Conservation (phyloP, 2,888 invertebrate genomes). For the Allygus modestus region DNA sequence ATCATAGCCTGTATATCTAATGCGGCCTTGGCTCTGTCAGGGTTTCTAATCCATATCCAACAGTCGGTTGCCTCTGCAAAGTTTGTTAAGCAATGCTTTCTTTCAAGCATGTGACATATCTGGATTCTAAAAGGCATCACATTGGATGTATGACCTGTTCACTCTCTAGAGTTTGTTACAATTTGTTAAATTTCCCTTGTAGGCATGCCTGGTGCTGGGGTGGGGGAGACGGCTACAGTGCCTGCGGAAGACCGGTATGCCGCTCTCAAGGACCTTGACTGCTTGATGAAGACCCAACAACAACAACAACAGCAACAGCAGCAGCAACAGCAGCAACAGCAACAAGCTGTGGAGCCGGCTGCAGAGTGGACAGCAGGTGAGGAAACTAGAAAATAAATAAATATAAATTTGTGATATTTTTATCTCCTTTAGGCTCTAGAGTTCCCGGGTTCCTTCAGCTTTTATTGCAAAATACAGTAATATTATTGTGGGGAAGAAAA, state of each 20-base stretch:
- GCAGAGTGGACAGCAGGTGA: slow-evolving; percentile 39
- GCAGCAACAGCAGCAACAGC: slow-evolving; percentile 41
- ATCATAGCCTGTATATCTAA: too few relatives aligned
- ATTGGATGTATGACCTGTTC: too few relatives aligned
- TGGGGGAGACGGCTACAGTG: slow-evolving; percentile 65
- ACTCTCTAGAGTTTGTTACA: too few relatives aligned
- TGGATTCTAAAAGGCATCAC: too few relatives aligned
- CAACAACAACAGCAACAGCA: slow-evolving; percentile 61
- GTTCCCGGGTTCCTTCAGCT: too few relatives aligned
- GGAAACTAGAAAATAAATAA: not conserved
- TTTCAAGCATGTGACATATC: too few relatives aligned
- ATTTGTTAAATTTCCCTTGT: not conserved
- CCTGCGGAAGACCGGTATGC: slow-evolving; percentile 91
- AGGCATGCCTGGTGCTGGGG: slow-evolving; percentile 56
- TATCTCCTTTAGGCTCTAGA: slow-evolving; percentile 32
- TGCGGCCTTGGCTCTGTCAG: too few relatives aligned
- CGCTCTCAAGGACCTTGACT: slow-evolving; percentile 95
- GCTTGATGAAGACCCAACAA: slow-evolving; percentile 76
- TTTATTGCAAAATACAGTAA: too few relatives aligned
- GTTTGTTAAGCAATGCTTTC: too few relatives aligned
- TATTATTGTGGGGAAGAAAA: too few relatives aligned
- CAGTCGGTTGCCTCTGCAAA: too few relatives aligned
- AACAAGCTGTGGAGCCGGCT: slow-evolving; percentile 58
- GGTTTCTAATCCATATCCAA: too few relatives aligned
- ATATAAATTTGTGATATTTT: not conserved